Base-by-base conservation (phyloP, 2,888 invertebrate species). In the Cerastis rubricosa region DNA sequence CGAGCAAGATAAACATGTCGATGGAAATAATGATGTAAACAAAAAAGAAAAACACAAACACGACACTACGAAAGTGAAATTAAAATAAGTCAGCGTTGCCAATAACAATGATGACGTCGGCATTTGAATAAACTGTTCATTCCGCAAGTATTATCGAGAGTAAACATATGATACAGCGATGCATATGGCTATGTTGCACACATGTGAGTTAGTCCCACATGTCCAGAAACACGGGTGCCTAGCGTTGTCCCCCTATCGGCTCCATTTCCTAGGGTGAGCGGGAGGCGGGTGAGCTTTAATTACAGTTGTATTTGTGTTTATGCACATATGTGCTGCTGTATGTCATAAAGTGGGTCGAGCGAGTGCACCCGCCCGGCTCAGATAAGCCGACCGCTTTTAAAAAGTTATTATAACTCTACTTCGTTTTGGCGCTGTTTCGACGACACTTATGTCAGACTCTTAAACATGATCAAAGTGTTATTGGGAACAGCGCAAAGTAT, bases 311-410 rank as follows among this genome's bases (percentile, higher is more conserved):
- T 90, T 88, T 86, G 89, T 88, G 90, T 92, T 87, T 82, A 87
- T 87, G 89, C 91, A 91, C 90, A 90, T 90, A 89, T 88, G 89
- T 87, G 86, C 87, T 88, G 85, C 87, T 88, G 85, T 86, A 89
- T 88, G 86, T 88, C 88, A 86, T 90, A 88, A 95, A 94, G 90
- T 94, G 90, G 95, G 94, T 94, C 94, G 94, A 83, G 87, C 88
- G 90, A 89, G 85, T 90, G 90, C 91, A 90, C 88, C 89, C 90
- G 78, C 88, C 88, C 89, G 78, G 80, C 49, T 80, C 87, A 91
- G 93, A 93, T 94, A 94, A 94, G 91, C 89, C 90, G 90, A 86
- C 88, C 90, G 91, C 90, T 90, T 92, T 91, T 90, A 89, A 84
- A 88, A 88, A 88, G 89, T 91, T 91, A 90, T 92, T 91, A 90